Conservation (phyloP, 2,113 vertebrate genomes). For the Erythrocercus mccallii region DNA sequence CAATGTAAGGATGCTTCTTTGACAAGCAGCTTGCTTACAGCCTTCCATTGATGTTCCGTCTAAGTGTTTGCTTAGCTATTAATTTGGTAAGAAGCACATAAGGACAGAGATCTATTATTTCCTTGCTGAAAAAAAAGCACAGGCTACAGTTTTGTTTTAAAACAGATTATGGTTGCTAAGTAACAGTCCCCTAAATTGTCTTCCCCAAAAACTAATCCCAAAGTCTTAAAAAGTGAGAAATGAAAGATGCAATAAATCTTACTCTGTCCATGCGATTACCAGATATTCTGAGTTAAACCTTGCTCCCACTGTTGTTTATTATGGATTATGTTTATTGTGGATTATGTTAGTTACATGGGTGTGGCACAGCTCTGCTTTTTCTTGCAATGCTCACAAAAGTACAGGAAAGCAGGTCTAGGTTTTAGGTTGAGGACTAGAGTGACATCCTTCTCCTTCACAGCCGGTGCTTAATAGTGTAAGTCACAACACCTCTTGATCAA, state of each 20-base stretch:
- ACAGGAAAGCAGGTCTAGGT: neutral
- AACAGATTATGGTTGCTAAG: slow-evolving; percentile 48
- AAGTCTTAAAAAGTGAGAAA: slow-evolving; percentile 35
- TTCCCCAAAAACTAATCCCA: neutral
- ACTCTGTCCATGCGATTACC: neutral
- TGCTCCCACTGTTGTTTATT: neutral
- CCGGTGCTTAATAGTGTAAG: neutral
- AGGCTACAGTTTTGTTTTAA: slow-evolving; percentile 40
- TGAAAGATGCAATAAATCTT: neutral
- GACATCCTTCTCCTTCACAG: neutral
- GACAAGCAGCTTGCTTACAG: neutral
- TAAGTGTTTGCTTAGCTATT: neutral
- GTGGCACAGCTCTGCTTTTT: neutral
- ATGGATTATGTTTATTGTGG: neutral
- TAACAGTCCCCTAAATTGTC: slow-evolving; percentile 20
- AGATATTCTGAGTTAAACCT: neutral
- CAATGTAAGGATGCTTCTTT: neutral
- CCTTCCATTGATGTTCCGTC: neutral
- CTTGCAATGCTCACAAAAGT: neutral
- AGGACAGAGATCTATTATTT: slow-evolving; percentile 6
- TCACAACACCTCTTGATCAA: neutral
- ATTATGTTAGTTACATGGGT: neutral
- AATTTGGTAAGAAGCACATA: slow-evolving; percentile 7
- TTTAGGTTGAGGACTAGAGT: neutral
- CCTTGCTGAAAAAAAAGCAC: neutral